A percentile compares a stretch with the other conserved stretches of the same genome.
Conservation (phyloP, 1,140 invertebrate genomes). For the Pissodes strobi region DNA sequence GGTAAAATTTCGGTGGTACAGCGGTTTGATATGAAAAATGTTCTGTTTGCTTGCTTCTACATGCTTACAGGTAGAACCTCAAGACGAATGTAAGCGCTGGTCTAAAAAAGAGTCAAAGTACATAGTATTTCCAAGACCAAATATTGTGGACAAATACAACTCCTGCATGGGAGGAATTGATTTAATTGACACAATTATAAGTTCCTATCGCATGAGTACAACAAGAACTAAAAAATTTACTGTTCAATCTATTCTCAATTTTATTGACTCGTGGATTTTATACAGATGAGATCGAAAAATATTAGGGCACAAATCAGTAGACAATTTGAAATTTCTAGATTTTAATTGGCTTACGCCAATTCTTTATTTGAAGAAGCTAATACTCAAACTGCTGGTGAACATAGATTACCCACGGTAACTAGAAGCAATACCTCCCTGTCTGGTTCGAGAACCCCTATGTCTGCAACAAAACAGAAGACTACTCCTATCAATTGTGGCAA, state of each 20-base stretch:
- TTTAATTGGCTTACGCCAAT: too few relatives aligned
- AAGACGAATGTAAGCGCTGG: too few relatives aligned
- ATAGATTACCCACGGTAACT: conserved; percentile 12
- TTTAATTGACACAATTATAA: conserved; percentile 16
- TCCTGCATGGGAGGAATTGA: conserved; percentile 30
- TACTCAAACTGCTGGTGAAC: conserved; percentile 2
- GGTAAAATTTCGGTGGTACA: conserved; percentile 14
- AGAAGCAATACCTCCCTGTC: neutral
- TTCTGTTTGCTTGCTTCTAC: conserved; percentile 18
- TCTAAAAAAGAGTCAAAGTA: conserved; percentile 16
- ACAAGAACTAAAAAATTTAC: neutral
- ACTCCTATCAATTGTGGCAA: neutral
- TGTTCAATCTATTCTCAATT: conserved; percentile 22
- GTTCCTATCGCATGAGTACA: conserved; percentile 17
- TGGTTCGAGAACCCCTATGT: conserved; percentile 9
- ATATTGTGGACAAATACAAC: conserved; percentile 21
- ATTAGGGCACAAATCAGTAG: neutral
- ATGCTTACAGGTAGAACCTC: conserved; percentile 3
- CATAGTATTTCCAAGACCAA: conserved; percentile 13
- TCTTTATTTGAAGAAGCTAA: too few relatives aligned
- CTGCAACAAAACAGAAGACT: conserved; percentile 10
- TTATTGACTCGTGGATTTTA: conserved; percentile 20
- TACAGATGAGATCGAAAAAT: conserved; percentile 12
- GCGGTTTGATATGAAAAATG: conserved; percentile 17
- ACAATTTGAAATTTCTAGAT: conserved; percentile 4